Evolutionary conservation across 2,888 invertebrate genomes (phyloP).

Genomic region (Ochropleura leucogaster): DNA sequence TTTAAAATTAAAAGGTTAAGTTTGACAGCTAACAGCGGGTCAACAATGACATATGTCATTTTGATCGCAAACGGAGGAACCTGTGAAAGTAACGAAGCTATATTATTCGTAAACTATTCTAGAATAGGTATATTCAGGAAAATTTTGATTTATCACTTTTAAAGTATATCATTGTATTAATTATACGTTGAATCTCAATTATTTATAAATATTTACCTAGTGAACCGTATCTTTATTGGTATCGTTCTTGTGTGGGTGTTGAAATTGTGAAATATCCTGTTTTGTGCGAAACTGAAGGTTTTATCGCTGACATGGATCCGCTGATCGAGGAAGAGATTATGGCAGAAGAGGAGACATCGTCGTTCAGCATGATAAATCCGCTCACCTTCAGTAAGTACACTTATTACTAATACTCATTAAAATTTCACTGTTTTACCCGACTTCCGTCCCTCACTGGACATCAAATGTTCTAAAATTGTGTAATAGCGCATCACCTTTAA

Average conservation of each 20-base stretch:
- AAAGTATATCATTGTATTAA: slow-evolving; percentile 7
- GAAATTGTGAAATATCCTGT: slow-evolving; percentile 54
- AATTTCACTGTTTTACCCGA: no score
- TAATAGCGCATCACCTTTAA: background rate
- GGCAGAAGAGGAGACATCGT: slow-evolving; percentile 46
- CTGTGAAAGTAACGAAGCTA: background rate
- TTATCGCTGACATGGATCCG: slow-evolving; percentile 66
- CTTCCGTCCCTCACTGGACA: no score
- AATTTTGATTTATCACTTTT: slow-evolving; percentile 4
- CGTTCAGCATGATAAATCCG: slow-evolving; percentile 68
- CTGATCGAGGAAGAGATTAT: slow-evolving; percentile 59
- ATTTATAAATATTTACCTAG: background rate
- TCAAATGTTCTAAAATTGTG: background rate
- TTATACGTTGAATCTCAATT: slow-evolving; percentile 17
- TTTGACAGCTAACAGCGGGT: slow-evolving; percentile 5
- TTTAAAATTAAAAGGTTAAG: background rate
- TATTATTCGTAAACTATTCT: slow-evolving; percentile 19
- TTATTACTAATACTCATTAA: no score
- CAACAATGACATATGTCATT: slow-evolving; percentile 30
- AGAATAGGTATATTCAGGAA: slow-evolving; percentile 30
- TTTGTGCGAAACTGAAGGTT: slow-evolving; percentile 12
- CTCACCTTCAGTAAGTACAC: slow-evolving; percentile 69
- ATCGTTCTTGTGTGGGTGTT: slow-evolving; percentile 39
- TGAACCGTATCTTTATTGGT: background rate
- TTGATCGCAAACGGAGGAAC: slow-evolving; percentile 9